Evolutionary conservation across 2,888 invertebrate genomes (phyloP).

Genomic region (Drosophila dives): DNA sequence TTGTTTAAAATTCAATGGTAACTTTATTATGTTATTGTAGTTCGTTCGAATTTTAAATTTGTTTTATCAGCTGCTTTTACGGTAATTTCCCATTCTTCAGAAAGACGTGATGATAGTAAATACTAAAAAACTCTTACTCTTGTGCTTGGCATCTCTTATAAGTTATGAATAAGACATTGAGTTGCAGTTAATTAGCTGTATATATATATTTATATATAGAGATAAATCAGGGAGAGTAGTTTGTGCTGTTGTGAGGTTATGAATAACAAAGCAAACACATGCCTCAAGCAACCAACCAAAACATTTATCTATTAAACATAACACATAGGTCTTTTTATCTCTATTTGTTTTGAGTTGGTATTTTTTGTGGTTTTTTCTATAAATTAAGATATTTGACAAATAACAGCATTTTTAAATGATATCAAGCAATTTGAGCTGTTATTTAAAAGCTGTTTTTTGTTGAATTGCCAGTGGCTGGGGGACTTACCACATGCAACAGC

Average conservation of each 20-base stretch:
- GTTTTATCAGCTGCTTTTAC: conserved; percentile 45
- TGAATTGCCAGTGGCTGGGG: conserved; percentile 1
- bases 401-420: neutral
- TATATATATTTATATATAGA: neutral
- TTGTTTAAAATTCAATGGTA: conserved; percentile 29
- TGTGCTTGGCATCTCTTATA: neutral
- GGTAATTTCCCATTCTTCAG: neutral
- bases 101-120: conserved; percentile 26
- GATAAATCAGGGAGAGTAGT: neutral
- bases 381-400: neutral
- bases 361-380: neutral
- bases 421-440: conserved; percentile 26
- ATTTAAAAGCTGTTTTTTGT: conserved; percentile 1
- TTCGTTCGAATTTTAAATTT: conserved; percentile 1
- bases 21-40: conserved; percentile 9
- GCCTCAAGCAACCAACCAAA: neutral
- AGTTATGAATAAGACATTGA: neutral
- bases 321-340: neutral
- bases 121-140: neutral
- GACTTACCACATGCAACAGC: conserved; percentile 84
- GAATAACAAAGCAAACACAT: neutral
- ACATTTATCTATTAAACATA: neutral
- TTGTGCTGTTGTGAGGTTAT: neutral
- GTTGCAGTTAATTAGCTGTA: neutral
- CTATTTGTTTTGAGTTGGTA: neutral